These are phyloP conservation scores for Nothocercus nigrocapillus DNA, from an alignment of 2,113 vertebrate genomes.

Conservation along the genomic window DNA sequence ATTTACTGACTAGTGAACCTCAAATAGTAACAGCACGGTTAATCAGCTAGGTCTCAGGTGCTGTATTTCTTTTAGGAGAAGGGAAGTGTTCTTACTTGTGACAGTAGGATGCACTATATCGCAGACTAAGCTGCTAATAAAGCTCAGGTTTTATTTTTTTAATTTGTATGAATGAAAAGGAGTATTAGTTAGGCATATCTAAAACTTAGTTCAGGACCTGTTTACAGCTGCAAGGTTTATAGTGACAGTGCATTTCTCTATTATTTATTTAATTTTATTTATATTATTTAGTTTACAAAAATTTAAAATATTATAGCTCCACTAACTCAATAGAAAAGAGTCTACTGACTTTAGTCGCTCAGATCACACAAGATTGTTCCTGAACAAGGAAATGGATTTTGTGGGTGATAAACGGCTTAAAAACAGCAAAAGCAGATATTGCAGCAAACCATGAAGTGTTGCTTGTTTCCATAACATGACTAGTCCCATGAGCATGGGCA, in stretches of 20 bases:
- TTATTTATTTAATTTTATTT: not conserved
- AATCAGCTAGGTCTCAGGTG: not conserved
- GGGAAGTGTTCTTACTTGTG: not conserved
- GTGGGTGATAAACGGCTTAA: constrained; percentile 1
- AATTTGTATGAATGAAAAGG: not conserved
- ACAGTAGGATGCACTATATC: not conserved
- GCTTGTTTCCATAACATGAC: not conserved
- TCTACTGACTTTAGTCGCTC: not conserved
- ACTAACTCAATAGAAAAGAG: not conserved
- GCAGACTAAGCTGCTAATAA: not conserved
- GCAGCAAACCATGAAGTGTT: fast-evolving
- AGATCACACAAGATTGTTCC: not conserved
- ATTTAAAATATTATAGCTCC: not conserved
- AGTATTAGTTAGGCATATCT: not conserved
- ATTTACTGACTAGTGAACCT: not conserved
- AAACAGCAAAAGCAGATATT: not conserved
- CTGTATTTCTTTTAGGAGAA: not conserved
- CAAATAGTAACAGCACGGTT: not conserved
- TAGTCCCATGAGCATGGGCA: not conserved
- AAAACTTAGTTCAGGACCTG: not conserved
- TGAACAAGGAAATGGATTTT: constrained; percentile 16
- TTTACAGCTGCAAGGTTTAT: not conserved
- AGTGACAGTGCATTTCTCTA: not conserved
- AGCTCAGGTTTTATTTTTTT: not conserved
- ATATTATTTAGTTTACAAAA: not conserved